Base-by-base conservation (phyloP, 2,113 vertebrate species). In the Sorex araneus region DNA sequence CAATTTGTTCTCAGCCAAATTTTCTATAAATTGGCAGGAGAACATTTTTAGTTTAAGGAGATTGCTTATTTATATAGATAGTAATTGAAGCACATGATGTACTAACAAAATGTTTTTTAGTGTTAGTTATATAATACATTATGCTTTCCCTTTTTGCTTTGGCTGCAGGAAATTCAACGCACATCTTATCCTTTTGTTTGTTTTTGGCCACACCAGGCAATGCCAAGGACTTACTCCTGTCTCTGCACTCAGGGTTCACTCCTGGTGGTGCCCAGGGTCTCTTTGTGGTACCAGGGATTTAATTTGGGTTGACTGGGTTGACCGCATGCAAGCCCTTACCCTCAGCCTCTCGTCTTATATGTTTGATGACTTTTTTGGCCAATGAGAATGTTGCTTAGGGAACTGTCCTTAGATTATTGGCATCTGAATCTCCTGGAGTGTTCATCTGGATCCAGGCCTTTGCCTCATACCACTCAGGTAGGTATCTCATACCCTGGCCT, bases 21-120 rank as follows among this genome's bases (percentile, higher is more conserved):
- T 60, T 23, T 84, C 19, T 90, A 27, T 63, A 74, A 84, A 6
- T 30, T 83, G 93, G 81, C 30, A 88, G 74, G 47, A 95, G 7
- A 90, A 2, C 8, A 75, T 75, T 83, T 93, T 47, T 8, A 64
- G 45, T 40, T 47, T 90, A 90, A 66, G 30, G 50, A 73, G 60
- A 63, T 30, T 50, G 11, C 77, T 87, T 82, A 16, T 36, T 60
- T 85, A 79, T 60, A 9, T 69, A 83, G 67, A 74, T 76, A 80
- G 47, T 66, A 73, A 85, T 84, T 78, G 67, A 66, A 64, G 50
- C 12, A 57, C 8, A 73, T 60, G 13, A 75, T 71, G 9, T 40
- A 36, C 63, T 92, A 60, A 21, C 23, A 60, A 60, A 60, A 19
- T 60, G 57, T 50, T 50, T 10, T 10, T 45, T 54, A 74, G 3